phyloP scores from a whole-genome alignment of 1,140 invertebrate species.

The Leptestheria dahalacensis region DNA sequence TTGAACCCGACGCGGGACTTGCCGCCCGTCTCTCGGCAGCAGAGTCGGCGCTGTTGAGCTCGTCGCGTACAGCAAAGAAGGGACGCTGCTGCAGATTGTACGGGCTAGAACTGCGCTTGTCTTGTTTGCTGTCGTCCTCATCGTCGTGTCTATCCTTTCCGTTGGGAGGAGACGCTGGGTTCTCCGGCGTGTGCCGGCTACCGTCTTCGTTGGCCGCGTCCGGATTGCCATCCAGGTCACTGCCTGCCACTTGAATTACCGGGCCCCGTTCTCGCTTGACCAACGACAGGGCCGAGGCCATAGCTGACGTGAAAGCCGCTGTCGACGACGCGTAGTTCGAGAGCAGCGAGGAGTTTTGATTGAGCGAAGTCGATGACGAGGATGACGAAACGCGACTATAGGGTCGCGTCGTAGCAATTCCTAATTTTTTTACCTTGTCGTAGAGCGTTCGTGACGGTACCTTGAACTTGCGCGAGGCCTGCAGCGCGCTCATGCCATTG shows the following conservation, averaged over 20 bases:
- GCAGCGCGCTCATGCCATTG: conserved; percentile 67
- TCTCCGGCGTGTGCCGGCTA: not conserved
- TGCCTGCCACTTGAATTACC: conserved; percentile 11
- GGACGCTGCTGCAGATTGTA: not conserved
- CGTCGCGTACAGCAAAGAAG: not conserved
- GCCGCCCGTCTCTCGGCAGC: not conserved
- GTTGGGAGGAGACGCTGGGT: not conserved
- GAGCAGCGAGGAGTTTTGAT: not conserved
- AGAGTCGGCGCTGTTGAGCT: not conserved
- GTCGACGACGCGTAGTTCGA: not conserved
- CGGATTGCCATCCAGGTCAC: not conserved
- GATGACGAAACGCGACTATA: conserved; percentile 27
- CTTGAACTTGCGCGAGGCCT: conserved; percentile 65
- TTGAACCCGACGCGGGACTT: not conserved
- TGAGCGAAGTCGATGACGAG: not conserved
- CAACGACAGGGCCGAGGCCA: conserved; percentile 10
- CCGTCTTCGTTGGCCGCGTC: not conserved
- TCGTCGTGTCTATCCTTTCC: not conserved
- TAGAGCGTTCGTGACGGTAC: conserved; percentile 79
- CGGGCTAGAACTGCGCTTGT: not conserved
- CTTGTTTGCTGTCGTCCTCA: not conserved
- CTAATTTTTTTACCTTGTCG: conserved; percentile 81
- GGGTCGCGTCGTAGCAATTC: conserved; percentile 59
- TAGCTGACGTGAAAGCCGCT: conserved; percentile 8
- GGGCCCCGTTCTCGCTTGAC: conserved; percentile 13